These are phyloP conservation scores for Scaptomyza hsui DNA, from an alignment of 1,140 invertebrate species.

Conservation along the genomic window DNA sequence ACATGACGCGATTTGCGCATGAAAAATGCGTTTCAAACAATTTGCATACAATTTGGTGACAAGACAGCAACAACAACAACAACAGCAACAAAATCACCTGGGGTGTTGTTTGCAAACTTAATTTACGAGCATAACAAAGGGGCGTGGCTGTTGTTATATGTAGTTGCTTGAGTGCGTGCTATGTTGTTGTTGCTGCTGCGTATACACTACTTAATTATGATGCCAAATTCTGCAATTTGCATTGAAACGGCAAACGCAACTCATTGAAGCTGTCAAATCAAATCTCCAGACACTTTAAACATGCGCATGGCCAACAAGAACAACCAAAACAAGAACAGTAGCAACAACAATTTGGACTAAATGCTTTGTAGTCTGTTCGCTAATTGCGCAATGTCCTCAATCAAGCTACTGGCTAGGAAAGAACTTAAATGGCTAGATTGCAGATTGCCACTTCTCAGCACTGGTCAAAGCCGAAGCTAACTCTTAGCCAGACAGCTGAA, in stretches of 20 bases:
- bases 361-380: constrained; percentile 38
- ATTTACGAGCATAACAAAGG: constrained; percentile 65
- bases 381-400: constrained; percentile 59
- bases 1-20: constrained; percentile 34
- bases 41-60: constrained; percentile 78
- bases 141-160: constrained; percentile 48
- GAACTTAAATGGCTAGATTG: constrained; percentile 37
- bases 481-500: neutral
- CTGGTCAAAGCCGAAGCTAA: constrained; percentile 32
- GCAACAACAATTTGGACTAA: constrained; percentile 28
- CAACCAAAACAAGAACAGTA: constrained; percentile 17
- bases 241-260: constrained; percentile 46
- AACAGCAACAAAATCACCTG: constrained; percentile 11
- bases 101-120: constrained; percentile 47
- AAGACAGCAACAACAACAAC: constrained; percentile 44
- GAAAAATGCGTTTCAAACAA: constrained; percentile 44
- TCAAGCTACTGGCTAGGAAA: constrained; percentile 16
- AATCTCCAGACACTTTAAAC: constrained; percentile 37
- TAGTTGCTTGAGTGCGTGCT: constrained; percentile 29
- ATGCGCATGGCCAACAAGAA: constrained; percentile 36
- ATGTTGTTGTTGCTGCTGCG: constrained; percentile 2
- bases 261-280: constrained; percentile 67
- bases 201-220: constrained; percentile 71
- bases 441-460: constrained; percentile 10
- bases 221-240: constrained; percentile 56